Evolutionary conservation across 2,888 invertebrate genomes (phyloP), one percentile per base, ranked within the genome.

Genomic region (Brassicogethes aeneus): DNA sequence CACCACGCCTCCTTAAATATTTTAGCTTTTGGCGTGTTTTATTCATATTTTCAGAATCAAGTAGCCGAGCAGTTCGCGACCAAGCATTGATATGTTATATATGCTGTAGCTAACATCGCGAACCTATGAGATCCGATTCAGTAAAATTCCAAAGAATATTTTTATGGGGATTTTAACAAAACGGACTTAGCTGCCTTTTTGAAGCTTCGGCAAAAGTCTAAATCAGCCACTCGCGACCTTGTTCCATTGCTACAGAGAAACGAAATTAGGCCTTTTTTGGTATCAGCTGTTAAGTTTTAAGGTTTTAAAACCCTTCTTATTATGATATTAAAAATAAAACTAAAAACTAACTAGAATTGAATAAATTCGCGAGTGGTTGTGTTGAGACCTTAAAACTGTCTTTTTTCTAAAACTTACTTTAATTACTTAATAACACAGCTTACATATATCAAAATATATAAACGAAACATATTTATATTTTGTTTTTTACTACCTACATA

Each of bases 391-490:
- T 5, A 32, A 37, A 36, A 47, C 34, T 41, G 40, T 29, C 36
- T 43, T 57, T 57, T 56, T 56, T 47, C 50, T 47, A 46, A 56
- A 51, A 56, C 58, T 57, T 60, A 61, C 56, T 43, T 59, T 63
- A 59, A 62, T 64, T 65, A 66, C 62, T 59, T 62, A 62, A 61
- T 65, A 66, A 67, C 65, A 67, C 65, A 65, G 65, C 58, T 62
- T 55, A 56, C 57, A 58, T 61, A 64, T 66, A 67, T 67, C 66
- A 67, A 67, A 66, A 68, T 65, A 67, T 62, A 63, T 65, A 61
- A 62, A 63, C 55, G 56, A 59, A 63, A 61, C 57, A 57, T 59
- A 55, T 33, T 45, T 48, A 45, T 46, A 42, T 61, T 64, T 63
- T 59, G 57, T 60, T 60, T 60, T 58, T 52, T 15, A 47, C 65